Conservation (phyloP, 2,113 vertebrate species). For the Phalacrocorax aristotelis region DNA sequence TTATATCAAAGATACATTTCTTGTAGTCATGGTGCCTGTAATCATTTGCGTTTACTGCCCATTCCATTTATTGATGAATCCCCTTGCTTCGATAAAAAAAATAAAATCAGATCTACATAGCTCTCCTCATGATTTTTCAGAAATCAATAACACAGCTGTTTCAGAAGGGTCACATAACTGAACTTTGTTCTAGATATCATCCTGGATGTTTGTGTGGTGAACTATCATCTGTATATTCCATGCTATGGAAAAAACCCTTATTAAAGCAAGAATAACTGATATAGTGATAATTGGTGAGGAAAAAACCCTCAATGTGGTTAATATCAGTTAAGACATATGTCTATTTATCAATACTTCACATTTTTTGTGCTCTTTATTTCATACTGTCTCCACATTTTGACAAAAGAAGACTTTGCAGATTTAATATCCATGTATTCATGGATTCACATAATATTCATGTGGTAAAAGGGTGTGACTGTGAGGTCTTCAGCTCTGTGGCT, state of each 20-base stretch:
- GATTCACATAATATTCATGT: background rate
- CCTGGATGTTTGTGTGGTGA: background rate
- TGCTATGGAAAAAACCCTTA: background rate
- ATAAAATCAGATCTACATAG: background rate
- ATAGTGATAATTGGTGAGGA: background rate
- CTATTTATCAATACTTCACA: background rate
- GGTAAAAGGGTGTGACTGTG: background rate
- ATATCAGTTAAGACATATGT: background rate
- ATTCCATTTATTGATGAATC: background rate
- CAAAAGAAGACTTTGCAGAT: background rate
- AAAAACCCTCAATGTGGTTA: background rate
- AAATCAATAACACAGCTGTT: background rate
- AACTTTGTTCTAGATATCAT: background rate
- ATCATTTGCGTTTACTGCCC: background rate
- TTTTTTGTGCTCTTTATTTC: background rate
- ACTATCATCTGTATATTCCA: background rate
- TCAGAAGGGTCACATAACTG: background rate
- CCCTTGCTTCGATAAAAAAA: background rate
- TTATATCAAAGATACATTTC: background rate
- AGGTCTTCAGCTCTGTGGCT: background rate
- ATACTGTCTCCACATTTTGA: background rate
- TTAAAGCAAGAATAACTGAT: background rate
- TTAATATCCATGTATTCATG: background rate
- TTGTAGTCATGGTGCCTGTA: background rate
- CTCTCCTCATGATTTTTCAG: background rate